phyloP scores from a whole-genome alignment of 2,797 vertebrate species.

The Oreonectes daqikongensis region DNA sequence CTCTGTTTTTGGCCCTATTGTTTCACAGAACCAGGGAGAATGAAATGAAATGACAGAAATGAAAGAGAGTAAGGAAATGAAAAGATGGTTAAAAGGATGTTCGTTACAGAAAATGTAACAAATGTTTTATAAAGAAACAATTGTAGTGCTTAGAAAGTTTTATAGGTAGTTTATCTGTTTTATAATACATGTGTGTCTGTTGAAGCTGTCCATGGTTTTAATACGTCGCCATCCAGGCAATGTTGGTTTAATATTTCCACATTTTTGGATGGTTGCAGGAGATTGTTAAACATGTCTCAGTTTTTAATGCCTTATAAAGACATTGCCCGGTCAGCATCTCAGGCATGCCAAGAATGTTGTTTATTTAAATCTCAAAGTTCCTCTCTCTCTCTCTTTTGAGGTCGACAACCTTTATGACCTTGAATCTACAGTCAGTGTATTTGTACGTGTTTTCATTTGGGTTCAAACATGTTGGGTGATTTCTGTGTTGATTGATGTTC shows the following conservation, averaged over 20 bases:
- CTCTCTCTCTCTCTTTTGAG: conserved; percentile 41
- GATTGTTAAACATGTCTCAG: conserved; percentile 55
- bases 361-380: conserved; percentile 55
- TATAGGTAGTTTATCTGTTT: neutral
- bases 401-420: conserved; percentile 40
- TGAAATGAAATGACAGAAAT: conserved; percentile 22
- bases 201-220: conserved; percentile 24
- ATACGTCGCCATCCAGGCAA: conserved; percentile 25
- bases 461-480: conserved; percentile 7
- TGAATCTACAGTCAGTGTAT: conserved; percentile 22
- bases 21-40: conserved; percentile 11
- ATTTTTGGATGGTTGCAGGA: conserved; percentile 52
- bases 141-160: neutral
- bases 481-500: conserved; percentile 30
- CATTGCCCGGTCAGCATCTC: conserved; percentile 70
- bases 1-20: conserved; percentile 34
- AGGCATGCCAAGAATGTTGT: conserved; percentile 76
- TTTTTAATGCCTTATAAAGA: conserved; percentile 74
- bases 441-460: conserved; percentile 2
- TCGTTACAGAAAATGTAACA: neutral
- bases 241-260: conserved; percentile 63
- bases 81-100: conserved; percentile 11
- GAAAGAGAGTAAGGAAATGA: neutral
- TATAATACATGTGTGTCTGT: neutral
- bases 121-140: neutral